Evolutionary conservation across 2,797 vertebrate species (phyloP).

Genomic region (Nasua narica): DNA sequence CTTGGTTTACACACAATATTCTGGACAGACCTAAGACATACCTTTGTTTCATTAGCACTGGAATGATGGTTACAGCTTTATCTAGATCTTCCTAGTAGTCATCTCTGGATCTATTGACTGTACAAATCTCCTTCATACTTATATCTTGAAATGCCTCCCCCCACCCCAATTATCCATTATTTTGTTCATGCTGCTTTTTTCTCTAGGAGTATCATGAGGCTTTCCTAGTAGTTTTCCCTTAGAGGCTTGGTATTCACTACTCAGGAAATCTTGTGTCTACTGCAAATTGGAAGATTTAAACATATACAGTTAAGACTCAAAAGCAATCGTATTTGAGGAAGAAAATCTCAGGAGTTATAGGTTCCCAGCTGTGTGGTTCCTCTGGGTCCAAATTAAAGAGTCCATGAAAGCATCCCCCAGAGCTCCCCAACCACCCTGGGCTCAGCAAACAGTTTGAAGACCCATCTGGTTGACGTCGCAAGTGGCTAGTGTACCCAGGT

Average conservation of each 20-base stretch:
- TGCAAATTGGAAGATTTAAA: conserved; percentile 6
- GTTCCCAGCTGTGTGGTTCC: neutral
- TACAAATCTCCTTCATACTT: neutral
- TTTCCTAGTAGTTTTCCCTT: neutral
- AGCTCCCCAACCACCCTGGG: neutral
- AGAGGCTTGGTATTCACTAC: neutral
- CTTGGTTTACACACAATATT: neutral
- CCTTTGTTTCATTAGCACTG: neutral
- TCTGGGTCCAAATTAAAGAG: conserved; percentile 34
- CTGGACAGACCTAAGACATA: neutral
- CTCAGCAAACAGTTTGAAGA: neutral
- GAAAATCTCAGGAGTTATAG: neutral
- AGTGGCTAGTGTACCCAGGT: neutral
- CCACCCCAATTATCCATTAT: neutral
- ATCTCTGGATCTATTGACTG: neutral
- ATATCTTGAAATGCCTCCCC: neutral
- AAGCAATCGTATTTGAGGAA: neutral
- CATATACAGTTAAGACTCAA: neutral
- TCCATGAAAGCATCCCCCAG: neutral
- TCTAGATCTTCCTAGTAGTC: neutral
- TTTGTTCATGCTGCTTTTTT: neutral
- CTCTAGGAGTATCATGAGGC: neutral
- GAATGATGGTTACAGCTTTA: neutral
- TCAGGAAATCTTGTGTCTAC: neutral
- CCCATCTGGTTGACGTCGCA: neutral